phyloP scores from a whole-genome alignment of 1,140 invertebrate genomes.

The Pseudomyrmex pallidus region DNA sequence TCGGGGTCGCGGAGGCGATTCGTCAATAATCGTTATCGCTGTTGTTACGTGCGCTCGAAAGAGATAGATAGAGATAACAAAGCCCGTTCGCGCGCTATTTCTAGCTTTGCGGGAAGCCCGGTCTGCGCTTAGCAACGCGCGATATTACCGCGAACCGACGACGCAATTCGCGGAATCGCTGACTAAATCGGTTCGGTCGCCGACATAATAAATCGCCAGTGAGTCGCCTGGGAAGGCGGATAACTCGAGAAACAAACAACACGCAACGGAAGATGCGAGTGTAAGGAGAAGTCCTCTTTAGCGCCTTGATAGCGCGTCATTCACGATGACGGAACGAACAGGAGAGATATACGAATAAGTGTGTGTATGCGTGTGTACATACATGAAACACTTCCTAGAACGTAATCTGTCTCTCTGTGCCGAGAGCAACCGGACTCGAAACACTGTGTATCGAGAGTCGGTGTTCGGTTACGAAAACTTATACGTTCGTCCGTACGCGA shows the following conservation, averaged over 20 bases:
- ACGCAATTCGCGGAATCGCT: slow-evolving; percentile 54
- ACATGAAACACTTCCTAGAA: slow-evolving; percentile 65
- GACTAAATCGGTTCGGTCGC: slow-evolving; percentile 43
- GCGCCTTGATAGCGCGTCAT: not conserved
- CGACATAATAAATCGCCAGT: slow-evolving; percentile 49
- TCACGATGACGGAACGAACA: not conserved
- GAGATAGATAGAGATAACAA: not conserved
- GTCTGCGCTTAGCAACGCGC: not conserved
- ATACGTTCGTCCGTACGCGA: slow-evolving; percentile 49
- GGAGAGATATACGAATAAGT: not conserved
- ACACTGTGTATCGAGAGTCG: slow-evolving; percentile 39
- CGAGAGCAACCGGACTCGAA: slow-evolving; percentile 17
- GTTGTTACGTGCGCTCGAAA: not conserved
- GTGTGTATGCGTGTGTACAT: not conserved
- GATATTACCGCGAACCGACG: slow-evolving; percentile 53
- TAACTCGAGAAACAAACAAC: slow-evolving; percentile 18
- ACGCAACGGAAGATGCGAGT: not conserved
- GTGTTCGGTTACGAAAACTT: slow-evolving; percentile 66
- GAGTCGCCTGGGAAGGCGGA: not conserved
- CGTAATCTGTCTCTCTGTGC: slow-evolving; percentile 37
- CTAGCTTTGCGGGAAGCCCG: slow-evolving; percentile 21
- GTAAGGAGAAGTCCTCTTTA: not conserved
- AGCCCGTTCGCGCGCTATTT: slow-evolving; percentile 26
- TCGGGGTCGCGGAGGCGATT: not conserved
- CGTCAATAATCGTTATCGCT: slow-evolving; percentile 46